Percentiles rank a stretch among this genome's conserved stretches.
phyloP scores from a whole-genome alignment of 2,888 invertebrate species.

The Apotomis betuletana region DNA sequence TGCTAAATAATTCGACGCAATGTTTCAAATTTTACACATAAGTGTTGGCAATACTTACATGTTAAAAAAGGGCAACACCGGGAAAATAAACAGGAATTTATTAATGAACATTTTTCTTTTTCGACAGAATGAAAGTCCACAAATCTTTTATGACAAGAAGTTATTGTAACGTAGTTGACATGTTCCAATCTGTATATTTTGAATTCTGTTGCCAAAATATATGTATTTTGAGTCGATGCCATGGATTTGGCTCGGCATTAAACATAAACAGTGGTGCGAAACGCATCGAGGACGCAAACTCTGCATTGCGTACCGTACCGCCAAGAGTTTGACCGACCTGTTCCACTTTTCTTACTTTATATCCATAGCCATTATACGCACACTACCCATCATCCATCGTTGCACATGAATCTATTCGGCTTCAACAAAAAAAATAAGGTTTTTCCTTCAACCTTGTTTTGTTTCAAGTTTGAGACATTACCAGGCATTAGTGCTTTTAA shows the following conservation, averaged over 20 bases:
- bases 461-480: not conserved
- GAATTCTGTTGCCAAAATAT: not conserved
- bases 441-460: not conserved
- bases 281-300: slow-evolving; percentile 37
- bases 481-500: not conserved
- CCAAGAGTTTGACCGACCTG: slow-evolving; percentile 32
- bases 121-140: too few relatives aligned
- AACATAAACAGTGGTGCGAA: slow-evolving; percentile 17
- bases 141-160: too few relatives aligned
- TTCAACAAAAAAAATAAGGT: not conserved
- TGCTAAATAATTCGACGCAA: too few relatives aligned
- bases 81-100: too few relatives aligned
- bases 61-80: not conserved
- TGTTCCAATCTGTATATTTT: too few relatives aligned
- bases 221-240: not conserved
- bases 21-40: too few relatives aligned
- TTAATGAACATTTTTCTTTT: too few relatives aligned
- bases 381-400: not conserved
- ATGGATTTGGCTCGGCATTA: slow-evolving; percentile 6
- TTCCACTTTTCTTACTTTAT: slow-evolving; percentile 28
- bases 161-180: too few relatives aligned
- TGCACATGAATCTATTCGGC: not conserved
- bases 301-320: slow-evolving; percentile 42
- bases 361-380: not conserved
- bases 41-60: not conserved